Evolutionary conservation across 2,113 vertebrate genomes (phyloP), one percentile per base, ranked within the genome.

Genomic region (Hippocampus abdominalis): DNA sequence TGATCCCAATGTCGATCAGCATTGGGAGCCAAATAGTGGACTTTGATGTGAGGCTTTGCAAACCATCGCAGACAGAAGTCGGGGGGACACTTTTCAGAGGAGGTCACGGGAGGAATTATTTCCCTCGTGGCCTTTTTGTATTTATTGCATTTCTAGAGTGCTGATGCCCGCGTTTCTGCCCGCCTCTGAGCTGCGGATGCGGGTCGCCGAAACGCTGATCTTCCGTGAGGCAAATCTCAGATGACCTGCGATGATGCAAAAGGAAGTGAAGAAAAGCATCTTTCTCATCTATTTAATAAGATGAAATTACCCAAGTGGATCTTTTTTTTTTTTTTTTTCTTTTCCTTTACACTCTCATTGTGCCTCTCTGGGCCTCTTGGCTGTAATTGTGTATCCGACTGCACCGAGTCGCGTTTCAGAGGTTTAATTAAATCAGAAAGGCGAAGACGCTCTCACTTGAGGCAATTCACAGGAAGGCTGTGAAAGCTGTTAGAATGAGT

Each of bases 11-110:
- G 94, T 95, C 94, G 93, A 90, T 94, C 94, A 84, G 94, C 93
- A 92, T 91, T 93, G 84, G 91, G 91, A 92, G 92, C 89, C 91
- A 92, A 94, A 95, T 92, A 87, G 90, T 79, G 94, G 94, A 94
- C 93, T 91, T 93, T 94, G 95, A 95, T 93, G 92, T 95, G 97
- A 96, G 96, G 94, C 95, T 94, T 89, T 90, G 94, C 94, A 98
- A 99, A 97, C 87, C 89, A 90, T 92, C 90, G 87, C 81, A 68
- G 83, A 86, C 85, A 73, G 40, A 71, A 67, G 68, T 68, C 68
- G 48, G 84, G 48, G 84, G 27, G 49, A 53, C 53, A 54, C 70
- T 46, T 40, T 25, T 62, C 32, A n/a, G 23, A 36, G 66, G 12
- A 48, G 62, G 54, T 54, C 56, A 0, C 13, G 61, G 65, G 42